These are phyloP conservation scores for Papilio demoleus DNA, from an alignment of 2,888 invertebrate species.

Conservation along the genomic window DNA sequence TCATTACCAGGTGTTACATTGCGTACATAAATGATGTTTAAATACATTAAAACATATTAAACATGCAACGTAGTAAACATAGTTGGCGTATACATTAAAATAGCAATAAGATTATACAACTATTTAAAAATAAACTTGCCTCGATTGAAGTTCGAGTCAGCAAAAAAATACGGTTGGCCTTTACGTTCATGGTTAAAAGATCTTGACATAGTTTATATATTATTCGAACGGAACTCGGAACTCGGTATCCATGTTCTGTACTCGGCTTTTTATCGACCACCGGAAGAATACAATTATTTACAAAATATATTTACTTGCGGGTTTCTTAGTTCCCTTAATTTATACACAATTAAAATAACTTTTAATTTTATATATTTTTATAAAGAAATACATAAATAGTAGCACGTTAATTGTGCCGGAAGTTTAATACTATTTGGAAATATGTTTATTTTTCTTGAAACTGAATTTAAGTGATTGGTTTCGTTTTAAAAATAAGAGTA, in stretches of 20 bases:
- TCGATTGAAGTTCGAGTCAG: conserved; percentile 21
- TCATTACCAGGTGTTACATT: conserved; percentile 5
- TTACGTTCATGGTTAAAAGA: conserved; percentile 43
- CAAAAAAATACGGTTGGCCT: conserved; percentile 34
- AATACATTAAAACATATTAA: neutral
- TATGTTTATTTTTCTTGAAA: neutral
- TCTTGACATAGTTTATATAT: conserved; percentile 62
- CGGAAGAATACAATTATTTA: conserved; percentile 59
- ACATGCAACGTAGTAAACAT: neutral
- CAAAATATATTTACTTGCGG: conserved; percentile 50
- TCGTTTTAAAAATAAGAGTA: conserved; percentile 11
- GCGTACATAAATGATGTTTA: neutral
- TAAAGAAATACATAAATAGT: neutral
- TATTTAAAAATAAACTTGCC: conserved; percentile 25
- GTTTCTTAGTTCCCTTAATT: conserved; percentile 49
- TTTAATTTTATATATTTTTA: neutral
- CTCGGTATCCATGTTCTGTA: conserved; percentile 45
- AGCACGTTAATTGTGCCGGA: neutral
- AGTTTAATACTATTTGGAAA: neutral
- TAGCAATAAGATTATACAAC: conserved; percentile 25
- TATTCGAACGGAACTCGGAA: conserved; percentile 58
- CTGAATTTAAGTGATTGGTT: neutral
- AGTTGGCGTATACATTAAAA: neutral
- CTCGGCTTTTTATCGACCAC: conserved; percentile 47
- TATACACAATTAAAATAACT: neutral